These are phyloP conservation scores for Platycercus adscitus DNA, from an alignment of 2,113 vertebrate genomes.

Conservation along the genomic window DNA sequence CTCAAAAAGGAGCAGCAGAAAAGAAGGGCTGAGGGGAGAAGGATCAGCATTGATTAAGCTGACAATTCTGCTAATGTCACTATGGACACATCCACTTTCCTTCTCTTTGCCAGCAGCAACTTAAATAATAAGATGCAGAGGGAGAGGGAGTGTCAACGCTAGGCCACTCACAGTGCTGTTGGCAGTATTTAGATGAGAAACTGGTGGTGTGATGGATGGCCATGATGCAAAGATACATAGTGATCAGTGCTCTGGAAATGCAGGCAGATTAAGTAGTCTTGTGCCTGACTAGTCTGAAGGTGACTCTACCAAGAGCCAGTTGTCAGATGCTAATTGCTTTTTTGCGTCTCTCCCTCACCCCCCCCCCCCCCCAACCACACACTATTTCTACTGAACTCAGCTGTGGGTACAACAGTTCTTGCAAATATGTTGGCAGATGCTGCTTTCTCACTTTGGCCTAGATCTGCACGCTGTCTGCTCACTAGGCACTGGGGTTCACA, in stretches of 20 bases:
- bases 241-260: neutral
- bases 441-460: neutral
- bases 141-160: neutral
- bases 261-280: neutral
- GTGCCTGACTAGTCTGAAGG: slow-evolving; percentile 26
- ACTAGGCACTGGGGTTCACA: neutral
- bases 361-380: no score
- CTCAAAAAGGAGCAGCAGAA: neutral
- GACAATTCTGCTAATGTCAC: slow-evolving; percentile 13
- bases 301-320: slow-evolving; percentile 12
- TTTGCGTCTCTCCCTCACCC: neutral
- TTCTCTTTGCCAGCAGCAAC: slow-evolving; percentile 43
- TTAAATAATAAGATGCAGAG: slow-evolving; percentile 38
- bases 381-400: neutral
- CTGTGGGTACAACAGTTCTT: neutral
- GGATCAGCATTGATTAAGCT: slow-evolving; percentile 27
- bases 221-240: slow-evolving; percentile 42
- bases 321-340: neutral
- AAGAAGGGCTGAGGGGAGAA: neutral
- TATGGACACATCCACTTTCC: slow-evolving; percentile 10
- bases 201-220: slow-evolving; percentile 50
- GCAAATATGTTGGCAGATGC: neutral
- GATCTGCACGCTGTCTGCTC: neutral
- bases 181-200: slow-evolving; percentile 53
- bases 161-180: slow-evolving; percentile 29